Evolutionary conservation across 1,140 invertebrate species (phyloP).

Genomic region (Heliconius eleuchia): DNA sequence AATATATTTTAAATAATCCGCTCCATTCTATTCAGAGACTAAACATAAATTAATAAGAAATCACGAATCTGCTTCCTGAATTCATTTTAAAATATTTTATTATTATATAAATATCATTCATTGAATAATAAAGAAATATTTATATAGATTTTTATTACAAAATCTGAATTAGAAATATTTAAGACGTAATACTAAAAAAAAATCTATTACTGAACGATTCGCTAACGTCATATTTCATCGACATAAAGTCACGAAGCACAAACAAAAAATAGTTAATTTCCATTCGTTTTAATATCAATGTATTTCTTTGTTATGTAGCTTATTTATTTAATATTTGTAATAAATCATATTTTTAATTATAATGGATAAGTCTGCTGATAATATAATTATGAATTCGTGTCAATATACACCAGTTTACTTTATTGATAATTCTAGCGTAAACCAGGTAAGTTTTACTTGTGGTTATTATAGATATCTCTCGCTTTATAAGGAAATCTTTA

Average conservation of each 20-base stretch:
- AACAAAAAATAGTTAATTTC: constrained; percentile 26
- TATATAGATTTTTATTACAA: not conserved
- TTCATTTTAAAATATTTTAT: not conserved
- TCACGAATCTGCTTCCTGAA: not conserved
- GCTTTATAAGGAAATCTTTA: constrained; percentile 14
- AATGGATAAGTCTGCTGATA: constrained; percentile 57
- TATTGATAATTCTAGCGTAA: constrained; percentile 62
- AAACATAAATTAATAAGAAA: not conserved
- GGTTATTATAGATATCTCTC: constrained; percentile 11
- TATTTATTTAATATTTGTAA: constrained; percentile 38
- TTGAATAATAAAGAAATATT: not conserved
- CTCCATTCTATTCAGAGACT: not conserved
- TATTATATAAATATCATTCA: not conserved
- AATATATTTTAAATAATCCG: not conserved
- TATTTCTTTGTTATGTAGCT: constrained; percentile 43
- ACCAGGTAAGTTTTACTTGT: constrained; percentile 56
- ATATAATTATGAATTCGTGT: constrained; percentile 65
- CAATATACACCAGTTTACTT: constrained; percentile 73
- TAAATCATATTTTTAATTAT: constrained; percentile 38
- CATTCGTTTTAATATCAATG: constrained; percentile 25
- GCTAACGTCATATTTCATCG: constrained; percentile 31
- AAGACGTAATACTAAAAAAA: too few species aligned
- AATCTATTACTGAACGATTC: not conserved
- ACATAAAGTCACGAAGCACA: constrained; percentile 25
- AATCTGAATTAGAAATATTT: too few species aligned